Evolutionary conservation across 2,888 invertebrate species (phyloP).

Genomic region (Mesorhabditis sp.): DNA sequence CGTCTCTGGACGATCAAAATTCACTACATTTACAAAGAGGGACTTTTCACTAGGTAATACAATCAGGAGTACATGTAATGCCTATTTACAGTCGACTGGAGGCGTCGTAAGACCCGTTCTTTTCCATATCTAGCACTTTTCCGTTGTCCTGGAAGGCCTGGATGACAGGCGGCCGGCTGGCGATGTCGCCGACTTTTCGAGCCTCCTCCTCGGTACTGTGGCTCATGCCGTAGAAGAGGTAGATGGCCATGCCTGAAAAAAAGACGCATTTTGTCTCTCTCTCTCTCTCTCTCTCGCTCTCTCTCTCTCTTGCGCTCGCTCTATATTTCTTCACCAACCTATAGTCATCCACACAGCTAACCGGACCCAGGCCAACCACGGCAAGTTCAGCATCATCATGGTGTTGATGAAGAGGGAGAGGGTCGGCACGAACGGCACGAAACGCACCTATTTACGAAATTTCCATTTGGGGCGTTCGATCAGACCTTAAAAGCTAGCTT

Average conservation of each 20-base stretch:
- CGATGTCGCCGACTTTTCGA: background rate
- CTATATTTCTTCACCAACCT: conserved; percentile 62
- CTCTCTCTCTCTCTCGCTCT: background rate
- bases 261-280: background rate
- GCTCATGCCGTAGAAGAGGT: conserved; percentile 89
- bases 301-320: background rate
- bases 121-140: no score
- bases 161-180: no score
- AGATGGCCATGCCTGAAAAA: conserved; percentile 76
- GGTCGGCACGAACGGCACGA: conserved; percentile 23
- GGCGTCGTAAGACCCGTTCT: no score
- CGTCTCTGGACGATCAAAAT: no score
- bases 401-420: conserved; percentile 76
- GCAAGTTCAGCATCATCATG: conserved; percentile 85
- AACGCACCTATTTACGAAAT: conserved; percentile 24
- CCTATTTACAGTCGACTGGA: no score
- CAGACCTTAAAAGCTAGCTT: background rate
- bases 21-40: no score
- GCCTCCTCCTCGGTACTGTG: conserved; percentile 62
- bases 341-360: conserved; percentile 87
- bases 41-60: no score
- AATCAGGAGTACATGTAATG: no score
- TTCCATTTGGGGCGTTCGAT: background rate
- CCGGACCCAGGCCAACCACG: conserved; percentile 78
- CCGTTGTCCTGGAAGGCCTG: no score